Percentiles rank a stretch among this genome's conserved stretches.
phyloP scores from a whole-genome alignment of 1,140 invertebrate genomes.

The Listronotus bonariensis region DNA sequence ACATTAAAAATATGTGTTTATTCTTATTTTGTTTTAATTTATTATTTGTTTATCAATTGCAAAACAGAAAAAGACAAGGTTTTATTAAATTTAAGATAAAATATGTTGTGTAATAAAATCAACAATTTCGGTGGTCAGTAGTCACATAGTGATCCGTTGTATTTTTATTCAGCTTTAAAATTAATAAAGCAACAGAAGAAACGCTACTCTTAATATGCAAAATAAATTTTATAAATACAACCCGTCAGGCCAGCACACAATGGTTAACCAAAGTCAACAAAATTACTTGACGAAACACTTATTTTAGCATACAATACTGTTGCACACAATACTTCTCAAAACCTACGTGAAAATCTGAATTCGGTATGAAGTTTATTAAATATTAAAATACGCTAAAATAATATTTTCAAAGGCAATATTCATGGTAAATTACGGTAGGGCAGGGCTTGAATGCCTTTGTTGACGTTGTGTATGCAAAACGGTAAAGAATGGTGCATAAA shows the following conservation, averaged over 20 bases:
- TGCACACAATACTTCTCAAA: conserved; percentile 5
- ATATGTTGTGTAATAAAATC: too few species aligned
- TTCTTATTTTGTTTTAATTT: too few species aligned
- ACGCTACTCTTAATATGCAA: conserved; percentile 1
- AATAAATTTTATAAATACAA: neutral
- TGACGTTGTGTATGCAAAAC: too few species aligned
- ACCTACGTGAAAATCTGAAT: conserved; percentile 12
- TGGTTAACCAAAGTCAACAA: conserved; percentile 10
- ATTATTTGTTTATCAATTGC: too few species aligned
- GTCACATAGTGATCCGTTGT: too few species aligned
- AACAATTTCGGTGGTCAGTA: too few species aligned
- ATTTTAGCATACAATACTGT: conserved; percentile 15
- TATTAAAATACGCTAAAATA: conserved; percentile 16
- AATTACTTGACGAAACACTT: conserved; percentile 14
- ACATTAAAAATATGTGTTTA: too few species aligned
- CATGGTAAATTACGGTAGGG: conserved; percentile 7
- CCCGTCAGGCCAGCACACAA: neutral
- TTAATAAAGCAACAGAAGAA: neutral
- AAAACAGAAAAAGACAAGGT: too few species aligned
- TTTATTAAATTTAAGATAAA: too few species aligned
- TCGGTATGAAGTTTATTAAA: conserved; percentile 1
- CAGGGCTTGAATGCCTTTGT: neutral
- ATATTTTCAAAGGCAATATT: conserved; percentile 11
- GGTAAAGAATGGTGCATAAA: too few species aligned
- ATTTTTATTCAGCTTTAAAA: too few species aligned